Conservation (phyloP, 2,113 vertebrate genomes). For the Phyllopteryx taeniolatus region DNA sequence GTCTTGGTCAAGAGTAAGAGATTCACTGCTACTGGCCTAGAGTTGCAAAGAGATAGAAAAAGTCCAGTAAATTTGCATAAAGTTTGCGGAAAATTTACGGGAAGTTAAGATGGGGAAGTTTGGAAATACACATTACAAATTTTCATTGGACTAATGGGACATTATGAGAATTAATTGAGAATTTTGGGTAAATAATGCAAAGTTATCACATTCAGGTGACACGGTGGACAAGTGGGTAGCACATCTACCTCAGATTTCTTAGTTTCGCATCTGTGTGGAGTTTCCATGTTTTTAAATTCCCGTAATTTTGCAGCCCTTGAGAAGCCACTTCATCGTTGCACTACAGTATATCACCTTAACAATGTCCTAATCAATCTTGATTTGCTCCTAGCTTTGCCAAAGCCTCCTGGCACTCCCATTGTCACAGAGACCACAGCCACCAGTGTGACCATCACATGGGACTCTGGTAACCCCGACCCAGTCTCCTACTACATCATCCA, state of each 20-base stretch:
- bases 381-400: constrained; percentile 83
- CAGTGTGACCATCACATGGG: constrained; percentile 98
- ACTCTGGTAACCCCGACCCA: constrained; percentile 94
- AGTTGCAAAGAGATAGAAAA: neutral
- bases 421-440: constrained; percentile 97
- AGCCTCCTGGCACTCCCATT: constrained; percentile 88
- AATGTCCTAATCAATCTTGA: neutral
- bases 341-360: neutral
- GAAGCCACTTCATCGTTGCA: neutral
- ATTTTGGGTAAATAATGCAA: too few relatives aligned
- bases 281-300: neutral
- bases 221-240: too few relatives aligned
- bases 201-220: too few relatives aligned
- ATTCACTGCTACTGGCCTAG: neutral
- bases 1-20: constrained; percentile 96
- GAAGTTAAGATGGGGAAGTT: too few relatives aligned
- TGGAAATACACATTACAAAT: too few relatives aligned
- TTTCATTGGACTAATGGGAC: neutral
- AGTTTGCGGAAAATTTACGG: neutral
- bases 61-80: neutral
- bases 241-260: too few relatives aligned
- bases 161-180: neutral
- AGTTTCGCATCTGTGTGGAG: neutral
- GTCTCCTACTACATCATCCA: constrained; percentile 97
- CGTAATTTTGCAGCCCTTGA: neutral